Conservation (phyloP, 2,113 vertebrate genomes). For the Cygnus atratus region DNA sequence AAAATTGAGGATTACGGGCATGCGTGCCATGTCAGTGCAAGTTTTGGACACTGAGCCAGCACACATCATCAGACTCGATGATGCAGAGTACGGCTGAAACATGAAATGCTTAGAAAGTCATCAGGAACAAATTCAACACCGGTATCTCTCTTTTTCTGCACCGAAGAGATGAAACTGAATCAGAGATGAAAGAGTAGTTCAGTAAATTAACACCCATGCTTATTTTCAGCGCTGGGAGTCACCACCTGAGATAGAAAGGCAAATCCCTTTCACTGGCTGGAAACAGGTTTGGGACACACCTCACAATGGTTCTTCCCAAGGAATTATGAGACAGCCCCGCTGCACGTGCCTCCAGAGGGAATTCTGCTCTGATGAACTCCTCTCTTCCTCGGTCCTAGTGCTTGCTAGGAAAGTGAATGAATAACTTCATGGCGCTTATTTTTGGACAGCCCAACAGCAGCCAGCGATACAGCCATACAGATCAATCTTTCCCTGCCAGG, state of each 20-base stretch:
- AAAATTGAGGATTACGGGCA: background rate
- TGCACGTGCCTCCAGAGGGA: background rate
- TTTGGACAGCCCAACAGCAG: background rate
- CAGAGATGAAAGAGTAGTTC: background rate
- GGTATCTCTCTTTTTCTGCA: background rate
- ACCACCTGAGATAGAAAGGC: background rate
- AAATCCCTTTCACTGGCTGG: background rate
- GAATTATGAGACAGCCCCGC: background rate
- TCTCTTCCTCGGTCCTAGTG: accelerated
- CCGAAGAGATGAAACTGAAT: background rate
- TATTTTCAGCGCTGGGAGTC: background rate
- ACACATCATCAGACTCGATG: background rate
- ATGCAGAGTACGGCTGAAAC: background rate
- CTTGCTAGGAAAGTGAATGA: background rate
- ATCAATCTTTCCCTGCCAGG: constrained; percentile 14
- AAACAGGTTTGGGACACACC: background rate
- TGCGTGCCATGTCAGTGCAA: accelerated
- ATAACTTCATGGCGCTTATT: background rate
- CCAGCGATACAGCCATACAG: background rate
- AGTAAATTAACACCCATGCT: background rate
- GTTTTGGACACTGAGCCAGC: background rate
- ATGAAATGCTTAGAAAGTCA: background rate
- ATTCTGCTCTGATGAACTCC: background rate
- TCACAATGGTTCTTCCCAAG: background rate
- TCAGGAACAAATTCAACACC: background rate